Base-by-base conservation (phyloP, 2,113 vertebrate genomes). In the Panthera tigris region DNA sequence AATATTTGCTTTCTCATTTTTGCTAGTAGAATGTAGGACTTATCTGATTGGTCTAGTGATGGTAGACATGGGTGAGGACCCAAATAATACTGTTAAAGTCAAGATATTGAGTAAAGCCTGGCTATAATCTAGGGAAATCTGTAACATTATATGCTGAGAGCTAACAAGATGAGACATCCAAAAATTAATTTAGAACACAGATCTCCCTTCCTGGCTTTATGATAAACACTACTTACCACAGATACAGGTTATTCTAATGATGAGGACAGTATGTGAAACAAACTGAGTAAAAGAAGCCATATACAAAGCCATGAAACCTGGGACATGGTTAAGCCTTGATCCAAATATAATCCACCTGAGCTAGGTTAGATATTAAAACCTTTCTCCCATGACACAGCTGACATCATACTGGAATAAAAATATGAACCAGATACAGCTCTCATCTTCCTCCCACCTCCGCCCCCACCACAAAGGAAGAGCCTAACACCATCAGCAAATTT, bases 261-360 rank as follows among this genome's bases (percentile, higher is more conserved):
- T 36, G 21, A 23, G 2, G 61, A 88, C 13, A 66, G 13, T 81
- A 91, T 19, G 5, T 71, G 27, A 95, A 93, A 93, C 76, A 76
- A 81, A 96, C 5, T 16, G 36, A 94, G 33, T 41, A 68, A 87
- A 13, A 92, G 48, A 69, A 7, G 29, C 25, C 73, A 33, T 14
- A 36, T 21, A 57, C 29, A 29, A 52, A 89, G 41, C 29, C 76
- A 68, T 69, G 80, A 88, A 97, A 69, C 2, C 45, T 48, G n/a
- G 39, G 29, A 79, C 0, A 0, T 91, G 69, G 36, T 71, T 83
- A 91, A 94, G n/a, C n/a, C 69, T 55, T 90, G 55, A 90, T 92
- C 68, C 89, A 89, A 76, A 87, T 36, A 45, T 39, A 96, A 97
- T 69, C 86, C 52, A 92, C 63, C 31, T 84, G 80, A 91, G 14